A percentile compares a stretch with the other conserved stretches of the same genome.
Conservation (phyloP, 2,888 invertebrate genomes). For the Archips crataeganus region DNA sequence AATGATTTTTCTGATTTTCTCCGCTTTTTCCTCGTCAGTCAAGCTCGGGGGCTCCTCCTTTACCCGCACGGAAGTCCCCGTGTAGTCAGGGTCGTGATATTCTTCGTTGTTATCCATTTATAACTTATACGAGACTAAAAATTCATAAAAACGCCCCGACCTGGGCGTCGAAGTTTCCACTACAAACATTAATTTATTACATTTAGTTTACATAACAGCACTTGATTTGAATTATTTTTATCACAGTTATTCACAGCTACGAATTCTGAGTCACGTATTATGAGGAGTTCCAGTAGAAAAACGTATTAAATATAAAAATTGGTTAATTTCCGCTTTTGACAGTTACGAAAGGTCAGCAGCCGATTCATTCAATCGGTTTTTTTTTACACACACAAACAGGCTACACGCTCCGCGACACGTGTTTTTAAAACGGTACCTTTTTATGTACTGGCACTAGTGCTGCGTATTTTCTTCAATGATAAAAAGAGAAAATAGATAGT, state of each 20-base stretch:
- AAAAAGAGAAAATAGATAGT: slow-evolving; percentile 21
- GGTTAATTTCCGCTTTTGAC: slow-evolving; percentile 74
- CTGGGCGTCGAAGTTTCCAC: slow-evolving; percentile 24
- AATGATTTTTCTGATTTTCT: slow-evolving; percentile 87
- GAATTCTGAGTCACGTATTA: slow-evolving; percentile 51
- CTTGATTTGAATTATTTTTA: slow-evolving; percentile 46
- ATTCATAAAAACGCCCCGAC: slow-evolving; percentile 62
- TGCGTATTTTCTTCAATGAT: neutral
- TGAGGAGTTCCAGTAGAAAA: slow-evolving; percentile 55
- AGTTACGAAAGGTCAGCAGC: slow-evolving; percentile 75
- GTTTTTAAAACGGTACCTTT: slow-evolving; percentile 42
- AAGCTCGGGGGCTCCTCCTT: slow-evolving; percentile 59
- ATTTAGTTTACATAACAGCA: slow-evolving; percentile 45
- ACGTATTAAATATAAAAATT: slow-evolving; percentile 54
- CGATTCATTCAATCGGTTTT: slow-evolving; percentile 59
- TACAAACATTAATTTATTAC: slow-evolving; percentile 38
- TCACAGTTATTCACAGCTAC: slow-evolving; percentile 61
- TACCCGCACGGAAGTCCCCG: slow-evolving; percentile 59
- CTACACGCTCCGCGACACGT: slow-evolving; percentile 44
- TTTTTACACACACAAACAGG: slow-evolving; percentile 51
- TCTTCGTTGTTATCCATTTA: slow-evolving; percentile 79
- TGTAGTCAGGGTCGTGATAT: slow-evolving; percentile 87
- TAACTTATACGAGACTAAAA: slow-evolving; percentile 56
- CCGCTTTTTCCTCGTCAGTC: slow-evolving; percentile 73
- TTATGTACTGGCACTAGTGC: slow-evolving; percentile 34